A percentile compares a stretch with the other conserved stretches of the same genome.
These are phyloP conservation scores for Syrista parreyssii DNA, from an alignment of 2,888 invertebrate species.

Conservation along the genomic window DNA sequence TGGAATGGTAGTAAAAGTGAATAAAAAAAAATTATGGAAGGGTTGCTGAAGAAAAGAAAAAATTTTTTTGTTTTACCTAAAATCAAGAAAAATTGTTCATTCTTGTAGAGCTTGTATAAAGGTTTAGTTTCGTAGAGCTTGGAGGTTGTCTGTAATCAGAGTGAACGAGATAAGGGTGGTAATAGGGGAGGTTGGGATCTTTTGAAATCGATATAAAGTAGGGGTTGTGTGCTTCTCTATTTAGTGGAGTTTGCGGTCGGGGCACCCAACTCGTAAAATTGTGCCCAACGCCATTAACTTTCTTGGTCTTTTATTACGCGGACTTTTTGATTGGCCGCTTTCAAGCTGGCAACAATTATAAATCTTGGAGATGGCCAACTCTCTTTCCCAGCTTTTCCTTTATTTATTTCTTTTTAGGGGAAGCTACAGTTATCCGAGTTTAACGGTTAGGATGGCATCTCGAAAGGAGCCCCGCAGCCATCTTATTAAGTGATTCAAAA, in stretches of 20 bases:
- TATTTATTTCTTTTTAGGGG: neutral
- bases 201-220: neutral
- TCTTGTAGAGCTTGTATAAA: neutral
- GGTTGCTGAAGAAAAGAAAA: neutral
- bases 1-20: neutral
- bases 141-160: neutral
- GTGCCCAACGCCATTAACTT: conserved; percentile 36
- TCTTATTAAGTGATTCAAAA: neutral
- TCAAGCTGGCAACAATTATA: conserved; percentile 28
- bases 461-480: neutral
- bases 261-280: conserved; percentile 20
- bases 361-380: conserved; percentile 14
- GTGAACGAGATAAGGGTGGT: neutral
- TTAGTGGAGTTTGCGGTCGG: neutral
- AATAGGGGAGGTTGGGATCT: neutral
- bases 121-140: neutral
- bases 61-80: neutral
- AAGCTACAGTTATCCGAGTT: neutral
- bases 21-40: neutral
- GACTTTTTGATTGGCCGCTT: conserved; percentile 7
- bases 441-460: neutral
- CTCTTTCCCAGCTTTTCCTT: neutral
- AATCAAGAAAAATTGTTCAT: neutral
- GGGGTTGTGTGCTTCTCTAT: neutral
- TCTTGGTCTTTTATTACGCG: conserved; percentile 35